Evolutionary conservation across 2,113 vertebrate species (phyloP), one percentile per base, ranked within the genome.

Genomic region (Dipodomys stephensi): DNA sequence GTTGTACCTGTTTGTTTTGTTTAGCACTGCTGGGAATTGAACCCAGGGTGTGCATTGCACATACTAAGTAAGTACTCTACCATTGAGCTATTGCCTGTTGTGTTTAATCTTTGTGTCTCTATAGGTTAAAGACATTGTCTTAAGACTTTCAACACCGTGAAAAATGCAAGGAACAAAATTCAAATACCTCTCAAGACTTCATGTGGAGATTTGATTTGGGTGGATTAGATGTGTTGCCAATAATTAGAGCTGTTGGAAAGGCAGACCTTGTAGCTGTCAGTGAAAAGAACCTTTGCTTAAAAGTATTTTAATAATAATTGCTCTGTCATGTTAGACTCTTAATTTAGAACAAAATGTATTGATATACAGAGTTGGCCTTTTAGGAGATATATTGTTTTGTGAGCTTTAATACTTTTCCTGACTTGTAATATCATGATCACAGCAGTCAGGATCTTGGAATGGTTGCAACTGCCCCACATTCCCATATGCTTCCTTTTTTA

Each of bases 231-330:
- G 15, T 81, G 8, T 67, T 95, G 53, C 18, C 8, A 1, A 39
- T 81, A 87, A 46, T 72, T n/a, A 69, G 22, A 91, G 23, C 76
- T 60, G 28, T 30, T 87, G 25, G 49, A 82, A 90, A 44, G 39
- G 85, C 28, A 78, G 53, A 83, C 10, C 25, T 7, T 82, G 77
- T 83, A 93, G 30, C 49, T 72, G 32, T 90, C 32, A 60, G 22
- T 87, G n/a, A 90, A 87, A 77, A 90, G 32, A 78, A 72, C 53
- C 23, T 83, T 69, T 90, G 69, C 64, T 71, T 32, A 93, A 90
- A 77, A 23, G 8, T 72, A 11, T 57, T 83, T 73, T 95, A 67
- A 23, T 91, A 83, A 16, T 35, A 87, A 65, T 87, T 93, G 19
- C 32, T 91, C 8, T 65, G 6, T 83, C 19, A 12, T 87, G 10